Evolutionary conservation across 1,140 invertebrate species (phyloP), one percentile per base, ranked within the genome.

Genomic region (Pseudomyrmex flavicornis): DNA sequence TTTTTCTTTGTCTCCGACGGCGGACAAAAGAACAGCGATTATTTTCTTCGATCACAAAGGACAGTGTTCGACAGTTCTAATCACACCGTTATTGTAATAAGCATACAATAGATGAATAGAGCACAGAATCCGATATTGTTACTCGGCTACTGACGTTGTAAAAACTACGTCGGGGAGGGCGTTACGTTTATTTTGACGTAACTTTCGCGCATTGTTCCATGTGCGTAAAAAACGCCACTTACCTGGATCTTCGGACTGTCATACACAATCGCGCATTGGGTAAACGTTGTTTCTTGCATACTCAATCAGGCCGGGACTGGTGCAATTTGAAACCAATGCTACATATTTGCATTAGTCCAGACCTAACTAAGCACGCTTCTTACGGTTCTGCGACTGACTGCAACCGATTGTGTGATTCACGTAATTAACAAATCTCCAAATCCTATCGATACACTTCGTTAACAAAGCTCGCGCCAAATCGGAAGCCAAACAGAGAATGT

Each of bases 291-390:
- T 82, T 73, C 59, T 63, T n/a, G 76, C 84, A 70, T 48, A 80
- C 87, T 84, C 88, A 89, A 91, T 91, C 91, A 93, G 92, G 92
- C 92, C 92, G 92, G 92, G 92, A 92, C 91, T 86, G 88, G 92
- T 93, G 92, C 92, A 93, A 93, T 93, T 90, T 93, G 92, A 92
- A 89, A 85, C 86, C 48, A 83, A 91, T 88, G 85, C 73, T 87
- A 93, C 92, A 93, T 91, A 92, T 87, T 93, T 93, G 92, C 92
- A 92, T 89, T 85, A 91, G 83, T 93, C 92, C 91, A 87, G 89
- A 88, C 92, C 92, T 91, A 89, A 79, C 85, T 65, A 87, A 90
- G 76, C 61, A 72, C 20, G 68, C 66, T 82, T 61, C 17, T 35
- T 35, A 3, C 26, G 3, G 1, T 52, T 73, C 17, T 35, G 35